phyloP scores from a whole-genome alignment of 2,888 invertebrate species.

The Dynastes hyllus region DNA sequence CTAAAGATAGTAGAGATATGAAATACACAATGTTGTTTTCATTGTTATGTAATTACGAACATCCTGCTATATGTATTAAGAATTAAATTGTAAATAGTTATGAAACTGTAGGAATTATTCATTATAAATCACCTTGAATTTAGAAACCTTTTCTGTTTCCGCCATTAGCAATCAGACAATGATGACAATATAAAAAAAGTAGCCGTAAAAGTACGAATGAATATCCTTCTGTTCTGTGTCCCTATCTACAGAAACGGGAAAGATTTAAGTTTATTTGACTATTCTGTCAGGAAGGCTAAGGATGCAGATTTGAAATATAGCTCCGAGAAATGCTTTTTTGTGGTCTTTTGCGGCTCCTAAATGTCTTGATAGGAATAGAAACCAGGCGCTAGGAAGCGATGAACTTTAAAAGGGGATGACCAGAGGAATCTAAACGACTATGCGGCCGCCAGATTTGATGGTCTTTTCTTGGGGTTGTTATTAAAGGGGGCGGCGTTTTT shows the following conservation, averaged over 20 bases:
- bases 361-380: constrained; percentile 21
- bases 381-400: constrained; percentile 1
- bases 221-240: constrained; percentile 20
- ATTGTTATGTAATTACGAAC: too few species aligned
- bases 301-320: constrained; percentile 42
- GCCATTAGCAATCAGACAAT: neutral
- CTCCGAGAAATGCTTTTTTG: neutral
- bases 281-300: constrained; percentile 48
- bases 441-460: neutral
- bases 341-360: constrained; percentile 19
- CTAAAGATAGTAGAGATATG: too few species aligned
- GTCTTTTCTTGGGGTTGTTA: constrained; percentile 5
- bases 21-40: too few species aligned
- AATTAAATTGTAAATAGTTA: too few species aligned
- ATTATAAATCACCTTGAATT: neutral
- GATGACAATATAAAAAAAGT: neutral
- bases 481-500: constrained; percentile 11
- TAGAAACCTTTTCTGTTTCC: neutral
- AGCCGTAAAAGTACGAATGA: constrained; percentile 5
- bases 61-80: too few species aligned
- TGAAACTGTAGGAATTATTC: too few species aligned
- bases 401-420: constrained; percentile 29
- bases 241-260: neutral
- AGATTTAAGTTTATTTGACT: constrained; percentile 47
- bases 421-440: constrained; percentile 11